Evolutionary conservation across 2,797 vertebrate species (phyloP).

Genomic region (Chelonia mydas): DNA sequence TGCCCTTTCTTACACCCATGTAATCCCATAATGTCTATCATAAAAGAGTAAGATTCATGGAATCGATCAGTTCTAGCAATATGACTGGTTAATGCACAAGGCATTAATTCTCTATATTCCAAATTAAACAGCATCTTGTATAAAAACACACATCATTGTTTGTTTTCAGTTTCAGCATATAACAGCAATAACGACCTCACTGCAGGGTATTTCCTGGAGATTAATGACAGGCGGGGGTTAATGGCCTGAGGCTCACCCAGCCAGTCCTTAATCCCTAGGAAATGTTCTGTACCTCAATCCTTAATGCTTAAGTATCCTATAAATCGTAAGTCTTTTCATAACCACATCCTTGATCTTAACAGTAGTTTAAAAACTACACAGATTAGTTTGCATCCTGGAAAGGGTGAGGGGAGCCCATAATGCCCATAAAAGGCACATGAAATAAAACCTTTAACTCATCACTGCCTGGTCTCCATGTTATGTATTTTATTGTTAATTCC

Average conservation of each 20-base stretch:
- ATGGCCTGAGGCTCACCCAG: slow-evolving; percentile 72
- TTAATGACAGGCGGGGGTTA: slow-evolving; percentile 77
- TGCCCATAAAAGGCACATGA: slow-evolving; percentile 15
- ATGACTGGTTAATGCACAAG: slow-evolving; percentile 69
- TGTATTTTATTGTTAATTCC: slow-evolving; percentile 10
- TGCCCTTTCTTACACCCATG: slow-evolving; percentile 12
- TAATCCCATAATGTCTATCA: background rate
- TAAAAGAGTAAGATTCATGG: slow-evolving; percentile 58
- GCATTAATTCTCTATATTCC: slow-evolving; percentile 54
- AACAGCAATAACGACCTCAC: slow-evolving; percentile 75
- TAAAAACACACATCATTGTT: slow-evolving; percentile 59
- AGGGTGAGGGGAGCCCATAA: slow-evolving; percentile 22
- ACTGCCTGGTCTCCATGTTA: background rate
- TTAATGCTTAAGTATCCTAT: slow-evolving; percentile 76
- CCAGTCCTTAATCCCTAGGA: slow-evolving; percentile 73
- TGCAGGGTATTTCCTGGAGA: slow-evolving; percentile 76
- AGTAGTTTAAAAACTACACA: slow-evolving; percentile 59
- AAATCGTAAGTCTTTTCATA: slow-evolving; percentile 74
- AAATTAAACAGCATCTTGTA: slow-evolving; percentile 57
- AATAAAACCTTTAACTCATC: background rate
- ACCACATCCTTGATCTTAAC: slow-evolving; percentile 71
- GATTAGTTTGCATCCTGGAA: slow-evolving; percentile 54
- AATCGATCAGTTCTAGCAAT: slow-evolving; percentile 70
- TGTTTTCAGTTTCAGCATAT: slow-evolving; percentile 73
- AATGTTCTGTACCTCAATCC: slow-evolving; percentile 65